Evolutionary conservation across 2,113 vertebrate species (phyloP), one percentile per base, ranked within the genome.

Genomic region (Melanostigma gelatinosum): DNA sequence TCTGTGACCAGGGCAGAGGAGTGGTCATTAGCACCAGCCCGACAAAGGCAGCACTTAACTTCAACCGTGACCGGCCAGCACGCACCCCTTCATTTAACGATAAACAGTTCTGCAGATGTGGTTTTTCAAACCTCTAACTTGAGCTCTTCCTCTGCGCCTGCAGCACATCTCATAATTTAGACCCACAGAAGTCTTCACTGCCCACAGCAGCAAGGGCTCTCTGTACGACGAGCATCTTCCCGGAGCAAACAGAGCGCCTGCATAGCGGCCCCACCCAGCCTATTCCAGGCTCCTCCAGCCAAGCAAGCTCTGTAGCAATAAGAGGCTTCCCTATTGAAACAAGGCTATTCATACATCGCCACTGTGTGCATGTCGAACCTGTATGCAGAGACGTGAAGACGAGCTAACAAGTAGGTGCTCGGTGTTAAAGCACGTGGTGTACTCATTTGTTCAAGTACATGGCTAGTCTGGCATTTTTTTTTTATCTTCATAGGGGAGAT

Each of bases 241-340:
- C 69, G 65, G 68, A 92, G 87, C 83, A 82, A 87, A 75, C 36
- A 75, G 70, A 72, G 74, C n/a, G 70, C 42, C 66, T 72, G 74
- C n/a, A 66, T 72, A 72, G 75, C 80, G 29, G 88, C 88, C 82
- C 61, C 88, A 77, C 92, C 92, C 90, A 78, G 63, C 9, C 85
- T 84, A 90, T 91, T 90, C 72, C 83, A 85, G 55, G 82, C 77
- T 83, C 36, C 68, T 72, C 55, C 55, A 83, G 48, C 24, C 64
- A 58, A 72, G 46, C 20, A 62, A 36, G 44, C 48, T 67, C 20
- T 83, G 32, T 38, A 83, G 63, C 67, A 44, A n/a, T 32, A 76
- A 32, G 54, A 34, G 77, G 74, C 18, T 70, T 78, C 46, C 12
- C 52, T 16, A 70, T 34, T 24, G 38, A 79, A 44, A 58, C 12